Evolutionary conservation across 2,113 vertebrate genomes (phyloP).

Genomic region (Pholis gunnellus): DNA sequence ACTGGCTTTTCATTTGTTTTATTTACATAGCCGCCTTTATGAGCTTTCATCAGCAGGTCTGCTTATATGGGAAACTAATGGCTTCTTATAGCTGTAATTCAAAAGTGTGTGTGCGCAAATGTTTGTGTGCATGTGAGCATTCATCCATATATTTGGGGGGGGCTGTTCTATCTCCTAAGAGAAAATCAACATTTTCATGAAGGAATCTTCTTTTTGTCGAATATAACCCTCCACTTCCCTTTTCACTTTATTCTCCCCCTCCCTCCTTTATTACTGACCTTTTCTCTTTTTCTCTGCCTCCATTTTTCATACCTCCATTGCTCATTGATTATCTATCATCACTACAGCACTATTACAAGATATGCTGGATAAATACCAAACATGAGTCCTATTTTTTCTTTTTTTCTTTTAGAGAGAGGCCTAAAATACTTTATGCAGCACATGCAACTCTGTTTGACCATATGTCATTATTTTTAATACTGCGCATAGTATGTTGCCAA

Average conservation of each 20-base stretch:
- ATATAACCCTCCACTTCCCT: constrained; percentile 40
- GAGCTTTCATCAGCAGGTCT: constrained; percentile 81
- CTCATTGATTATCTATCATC: constrained; percentile 64
- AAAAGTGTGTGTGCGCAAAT: constrained; percentile 39
- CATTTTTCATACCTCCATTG: constrained; percentile 41
- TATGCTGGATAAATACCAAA: constrained; percentile 32
- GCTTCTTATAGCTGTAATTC: constrained; percentile 66
- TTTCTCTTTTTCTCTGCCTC: constrained; percentile 14
- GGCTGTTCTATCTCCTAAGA: constrained; percentile 42
- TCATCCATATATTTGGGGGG: constrained; percentile 66
- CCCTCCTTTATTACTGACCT: constrained; percentile 8
- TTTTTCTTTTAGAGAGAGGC: background rate
- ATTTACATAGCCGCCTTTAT: constrained; percentile 82
- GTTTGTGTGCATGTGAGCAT: constrained; percentile 58
- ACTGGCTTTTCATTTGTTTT: constrained; percentile 83
- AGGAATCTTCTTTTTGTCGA: constrained; percentile 54
- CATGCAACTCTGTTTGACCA: background rate
- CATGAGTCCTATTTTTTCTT: background rate
- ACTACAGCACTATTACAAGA: constrained; percentile 26
- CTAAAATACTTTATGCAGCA: background rate
- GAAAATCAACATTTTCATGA: constrained; percentile 69
- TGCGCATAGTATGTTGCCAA: background rate
- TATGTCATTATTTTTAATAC: constrained; percentile 13
- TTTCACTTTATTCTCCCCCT: constrained; percentile 28
- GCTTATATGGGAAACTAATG: constrained; percentile 82